Base-by-base conservation (phyloP, 2,888 invertebrate species). In the Pegoplata infirma region DNA sequence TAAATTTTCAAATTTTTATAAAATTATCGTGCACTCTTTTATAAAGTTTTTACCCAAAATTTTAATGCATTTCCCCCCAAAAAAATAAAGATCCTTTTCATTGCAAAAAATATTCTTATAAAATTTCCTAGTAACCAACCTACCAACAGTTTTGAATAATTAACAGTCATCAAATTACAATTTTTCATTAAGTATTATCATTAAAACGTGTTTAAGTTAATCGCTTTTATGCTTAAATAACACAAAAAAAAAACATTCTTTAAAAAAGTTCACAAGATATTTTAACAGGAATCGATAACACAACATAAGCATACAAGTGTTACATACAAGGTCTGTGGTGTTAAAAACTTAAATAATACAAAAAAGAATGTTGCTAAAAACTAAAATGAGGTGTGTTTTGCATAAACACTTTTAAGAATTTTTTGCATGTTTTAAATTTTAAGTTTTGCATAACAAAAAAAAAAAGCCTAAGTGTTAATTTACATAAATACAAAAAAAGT, bases 231-330 rank as follows among this genome's bases (percentile, higher is more conserved):
- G 63, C 44, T n/a, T n/a, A n/a, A n/a, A n/a, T n/a, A n/a, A n/a
- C n/a, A n/a, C n/a, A n/a, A n/a, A 49, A 36, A 51, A 49, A 51
- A 23, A 47, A 56, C 14, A n/a, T 55, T 51, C 23, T 23, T 28
- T 10, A 23, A 67, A 23, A 75, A 75, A 68, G 63, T 75, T 75
- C 68, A 68, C 63, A 75, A 75, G 68, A 63, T 56, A 75, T 76
- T 76, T 76, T 76, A 76, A 51, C 75, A 76, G 68, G 68, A 76
- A 76, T 69, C 75, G 75, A 76, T 76, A 76, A 76, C 49, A 76
- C 63, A 69, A 68, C 49, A 55, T 14, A 16, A 75, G 19, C 56
- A 58, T 63, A 63, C 75, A 75, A 75, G 68, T 75, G 75, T 75
- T 75, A 75, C 67, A n/a, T 49, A 76, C 69, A 68, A 56, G 68